Evolutionary conservation across 2,888 invertebrate genomes (phyloP).

Genomic region (Macrophya alboannulata): DNA sequence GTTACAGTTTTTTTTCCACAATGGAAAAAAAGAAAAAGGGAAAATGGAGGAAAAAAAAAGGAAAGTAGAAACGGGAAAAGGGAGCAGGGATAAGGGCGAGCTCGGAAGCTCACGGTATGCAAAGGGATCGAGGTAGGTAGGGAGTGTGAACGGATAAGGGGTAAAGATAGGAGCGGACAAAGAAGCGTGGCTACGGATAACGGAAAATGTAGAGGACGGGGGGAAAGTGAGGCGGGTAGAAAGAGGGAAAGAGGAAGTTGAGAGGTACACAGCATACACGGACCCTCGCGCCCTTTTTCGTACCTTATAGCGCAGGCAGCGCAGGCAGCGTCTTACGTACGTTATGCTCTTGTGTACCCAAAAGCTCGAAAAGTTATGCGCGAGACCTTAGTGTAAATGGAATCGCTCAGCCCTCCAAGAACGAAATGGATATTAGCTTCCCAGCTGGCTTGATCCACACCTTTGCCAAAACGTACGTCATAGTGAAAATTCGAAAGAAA

Average conservation of each 20-base stretch:
- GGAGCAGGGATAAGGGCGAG: slow-evolving; percentile 34
- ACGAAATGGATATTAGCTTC: slow-evolving; percentile 62
- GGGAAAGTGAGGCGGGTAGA: background rate
- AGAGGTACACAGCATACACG: slow-evolving; percentile 19
- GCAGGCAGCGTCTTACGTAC: slow-evolving; percentile 22
- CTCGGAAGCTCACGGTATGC: slow-evolving; percentile 43
- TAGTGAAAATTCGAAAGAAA: background rate
- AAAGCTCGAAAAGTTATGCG: background rate
- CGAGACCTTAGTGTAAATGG: slow-evolving; percentile 58
- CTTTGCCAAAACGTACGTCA: background rate
- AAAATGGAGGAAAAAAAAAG: background rate
- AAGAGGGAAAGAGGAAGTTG: slow-evolving; percentile 18
- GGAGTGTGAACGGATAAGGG: slow-evolving; percentile 56
- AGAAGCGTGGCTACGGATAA: slow-evolving; percentile 51
- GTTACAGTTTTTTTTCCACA: slow-evolving; percentile 35
- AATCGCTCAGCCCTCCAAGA: slow-evolving; percentile 60
- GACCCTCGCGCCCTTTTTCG: slow-evolving; percentile 8
- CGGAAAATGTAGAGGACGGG: slow-evolving; percentile 38
- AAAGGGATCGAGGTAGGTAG: background rate
- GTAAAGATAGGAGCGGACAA: slow-evolving; percentile 56
- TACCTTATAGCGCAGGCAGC: background rate
- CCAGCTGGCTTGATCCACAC: slow-evolving; percentile 6
- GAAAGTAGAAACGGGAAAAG: background rate
- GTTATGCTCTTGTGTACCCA: background rate
- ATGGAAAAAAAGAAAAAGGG: background rate